Percentiles rank a stretch among this genome's conserved stretches.
These are phyloP conservation scores for Phyllotis vaccarum DNA, from an alignment of 2,797 vertebrate species.

Conservation along the genomic window DNA sequence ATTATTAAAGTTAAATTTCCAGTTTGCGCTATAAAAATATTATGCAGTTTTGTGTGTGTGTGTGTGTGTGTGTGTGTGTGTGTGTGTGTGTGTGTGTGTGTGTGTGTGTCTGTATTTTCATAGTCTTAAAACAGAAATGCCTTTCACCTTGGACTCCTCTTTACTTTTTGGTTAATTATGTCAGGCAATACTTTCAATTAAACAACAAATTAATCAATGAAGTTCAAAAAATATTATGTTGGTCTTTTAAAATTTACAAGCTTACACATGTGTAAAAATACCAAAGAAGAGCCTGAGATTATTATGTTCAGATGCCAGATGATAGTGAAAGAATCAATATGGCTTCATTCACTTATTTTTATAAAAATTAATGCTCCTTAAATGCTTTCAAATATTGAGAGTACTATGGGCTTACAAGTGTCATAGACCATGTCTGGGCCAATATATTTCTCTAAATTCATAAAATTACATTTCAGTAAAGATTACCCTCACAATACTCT, in stretches of 20 bases:
- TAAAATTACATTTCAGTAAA: not conserved
- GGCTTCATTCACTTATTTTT: not conserved
- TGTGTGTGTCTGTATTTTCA: not conserved
- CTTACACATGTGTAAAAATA: not conserved
- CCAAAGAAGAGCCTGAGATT: not conserved
- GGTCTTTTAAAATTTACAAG: not conserved
- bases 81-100: not conserved
- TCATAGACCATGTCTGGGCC: not conserved
- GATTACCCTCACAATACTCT: not conserved
- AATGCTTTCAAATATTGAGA: not conserved
- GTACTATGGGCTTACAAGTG: not conserved
- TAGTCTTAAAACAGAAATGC: not conserved
- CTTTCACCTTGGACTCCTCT: not conserved
- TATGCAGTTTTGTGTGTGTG: not conserved
- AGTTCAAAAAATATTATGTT: not conserved
- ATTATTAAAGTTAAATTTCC: not conserved
- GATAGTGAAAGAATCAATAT: not conserved
- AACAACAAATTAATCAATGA: slow-evolving; percentile 24
- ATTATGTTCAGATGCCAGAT: not conserved
- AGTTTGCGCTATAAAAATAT: not conserved
- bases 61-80: not conserved
- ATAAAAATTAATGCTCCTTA: not conserved
- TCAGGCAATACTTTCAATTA: not conserved
- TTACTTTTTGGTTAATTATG: not conserved
- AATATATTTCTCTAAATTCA: slow-evolving; percentile 11